These are phyloP conservation scores for Rhimphoctona megacephalus DNA, from an alignment of 2,888 invertebrate genomes.

Conservation along the genomic window DNA sequence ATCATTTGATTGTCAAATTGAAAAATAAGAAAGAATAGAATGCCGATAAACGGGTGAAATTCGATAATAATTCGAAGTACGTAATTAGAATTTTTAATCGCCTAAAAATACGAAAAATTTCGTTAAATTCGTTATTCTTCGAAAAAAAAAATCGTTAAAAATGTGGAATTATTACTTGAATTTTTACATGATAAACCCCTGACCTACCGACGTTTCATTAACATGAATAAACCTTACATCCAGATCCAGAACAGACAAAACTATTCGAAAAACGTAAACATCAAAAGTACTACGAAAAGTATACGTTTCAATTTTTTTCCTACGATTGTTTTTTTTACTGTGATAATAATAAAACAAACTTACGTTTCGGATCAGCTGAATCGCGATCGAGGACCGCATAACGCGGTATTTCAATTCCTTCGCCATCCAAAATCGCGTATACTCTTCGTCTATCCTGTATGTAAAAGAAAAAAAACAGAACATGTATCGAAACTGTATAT, in stretches of 20 bases:
- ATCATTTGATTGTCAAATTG: not conserved
- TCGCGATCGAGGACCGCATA: constrained; percentile 99
- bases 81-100: no score
- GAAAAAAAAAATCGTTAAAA: not conserved
- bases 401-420: constrained; percentile 98
- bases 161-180: not conserved
- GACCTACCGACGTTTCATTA: not conserved
- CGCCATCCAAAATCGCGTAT: constrained; percentile 96
- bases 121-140: not conserved
- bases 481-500: no score
- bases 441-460: constrained; percentile 95
- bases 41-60: no score
- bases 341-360: constrained; percentile 81
- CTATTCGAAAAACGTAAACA: not conserved
- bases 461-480: constrained; percentile 12
- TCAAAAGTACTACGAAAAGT: not conserved
- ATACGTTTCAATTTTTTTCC: not conserved
- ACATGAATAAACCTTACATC: not conserved
- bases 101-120: not conserved
- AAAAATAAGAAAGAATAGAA: no score
- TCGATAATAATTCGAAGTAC: no score
- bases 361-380: constrained; percentile 95
- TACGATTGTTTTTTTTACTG: not conserved
- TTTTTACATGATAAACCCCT: not conserved
- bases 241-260: not conserved